Evolutionary conservation across 2,888 invertebrate species (phyloP), one percentile per base, ranked within the genome.

Genomic region (Pterostichus niger): DNA sequence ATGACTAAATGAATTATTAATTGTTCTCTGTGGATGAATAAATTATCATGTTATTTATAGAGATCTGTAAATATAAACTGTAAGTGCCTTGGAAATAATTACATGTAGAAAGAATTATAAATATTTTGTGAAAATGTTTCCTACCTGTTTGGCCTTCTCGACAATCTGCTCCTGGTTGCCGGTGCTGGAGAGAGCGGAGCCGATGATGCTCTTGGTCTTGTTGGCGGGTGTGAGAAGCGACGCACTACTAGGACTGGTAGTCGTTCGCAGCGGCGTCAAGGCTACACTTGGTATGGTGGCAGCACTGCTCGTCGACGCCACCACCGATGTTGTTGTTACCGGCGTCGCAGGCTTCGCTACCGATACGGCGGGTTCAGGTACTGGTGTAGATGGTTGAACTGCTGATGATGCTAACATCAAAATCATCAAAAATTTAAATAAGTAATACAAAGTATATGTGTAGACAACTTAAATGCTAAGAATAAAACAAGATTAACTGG

Each of bases 61-160:
- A n/a, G n/a, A n/a, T n/a, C n/a, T n/a, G n/a, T n/a, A n/a, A n/a
- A n/a, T n/a, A n/a, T n/a, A n/a, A n/a, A n/a, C n/a, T n/a, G n/a
- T n/a, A 24, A 24, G 24, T 24, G 3, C 24, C 24, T 24, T 24
- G 24, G 24, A 24, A 1, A 24, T 24, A 3, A 24, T 24, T 24
- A 2, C 40, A 2, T 9, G 7, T 7, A 6, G 40, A 9, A 7
- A 40, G 3, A 24, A 24, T 24, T 1, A 24, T 24, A 24, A 24
- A 24, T 24, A 24, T 24, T 2, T 24, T 2, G 3, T 24, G 24
- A 24, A 24, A 24, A 24, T 24, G 24, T 24, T 2, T 24, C 24
- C 24, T 24, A 92, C 94, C 91, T 96, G 96, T 90, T 96, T 96
- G 11, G 96, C 96, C 88, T 96, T 94, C 88, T 96, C 96, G 24